These are phyloP conservation scores for Protonibea diacanthus DNA, from an alignment of 2,797 vertebrate genomes.

Conservation along the genomic window DNA sequence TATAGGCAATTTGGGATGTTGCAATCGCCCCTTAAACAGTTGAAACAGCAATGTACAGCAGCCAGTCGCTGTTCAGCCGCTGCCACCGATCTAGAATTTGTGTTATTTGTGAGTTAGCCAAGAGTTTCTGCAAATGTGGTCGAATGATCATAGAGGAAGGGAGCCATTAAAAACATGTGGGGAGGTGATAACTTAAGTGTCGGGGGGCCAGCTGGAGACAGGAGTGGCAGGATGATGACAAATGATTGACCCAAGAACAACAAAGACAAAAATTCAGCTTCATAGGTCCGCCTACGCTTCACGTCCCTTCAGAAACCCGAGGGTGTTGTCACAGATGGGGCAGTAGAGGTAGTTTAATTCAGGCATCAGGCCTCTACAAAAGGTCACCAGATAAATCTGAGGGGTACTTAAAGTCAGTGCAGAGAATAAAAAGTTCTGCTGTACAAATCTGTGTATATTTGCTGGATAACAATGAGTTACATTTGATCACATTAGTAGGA, in stretches of 20 bases:
- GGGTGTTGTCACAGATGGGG: too few relatives aligned
- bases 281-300: too few relatives aligned
- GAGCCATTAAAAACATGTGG: neutral
- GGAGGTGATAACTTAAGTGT: conserved; percentile 9
- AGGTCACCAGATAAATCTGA: too few relatives aligned
- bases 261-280: neutral
- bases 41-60: conserved; percentile 35
- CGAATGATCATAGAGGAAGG: neutral
- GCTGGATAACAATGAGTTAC: neutral
- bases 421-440: neutral
- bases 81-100: neutral
- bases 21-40: conserved; percentile 51
- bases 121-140: conserved; percentile 9
- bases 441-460: too few relatives aligned
- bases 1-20: conserved; percentile 44
- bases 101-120: neutral
- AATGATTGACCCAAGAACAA: conserved; percentile 1
- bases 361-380: too few relatives aligned
- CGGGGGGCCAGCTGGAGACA: neutral
- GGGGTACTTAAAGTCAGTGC: too few relatives aligned
- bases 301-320: too few relatives aligned
- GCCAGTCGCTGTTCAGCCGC: neutral
- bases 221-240: neutral
- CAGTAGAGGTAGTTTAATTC: too few relatives aligned
- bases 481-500: too few relatives aligned